phyloP scores from a whole-genome alignment of 2,888 invertebrate genomes.

The Stegophylla sp. region DNA sequence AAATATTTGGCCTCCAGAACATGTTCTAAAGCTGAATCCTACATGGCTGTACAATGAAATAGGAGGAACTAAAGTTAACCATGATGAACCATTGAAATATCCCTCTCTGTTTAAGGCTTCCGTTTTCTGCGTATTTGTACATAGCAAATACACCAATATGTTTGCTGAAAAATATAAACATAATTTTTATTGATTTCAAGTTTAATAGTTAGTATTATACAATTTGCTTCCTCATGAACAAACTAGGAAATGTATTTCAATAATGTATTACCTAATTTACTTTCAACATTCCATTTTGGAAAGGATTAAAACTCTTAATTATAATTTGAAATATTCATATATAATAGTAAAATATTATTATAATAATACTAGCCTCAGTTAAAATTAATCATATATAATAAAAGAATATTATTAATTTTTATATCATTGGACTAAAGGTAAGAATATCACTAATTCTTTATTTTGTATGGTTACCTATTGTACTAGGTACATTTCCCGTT shows the following conservation, averaged over 20 bases:
- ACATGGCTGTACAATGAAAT: constrained; percentile 81
- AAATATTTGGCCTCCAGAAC: constrained; percentile 70
- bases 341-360: no score
- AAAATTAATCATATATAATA: no score
- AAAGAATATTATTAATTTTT: no score
- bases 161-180: constrained; percentile 36
- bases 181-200: neutral
- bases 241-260: neutral
- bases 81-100: constrained; percentile 83
- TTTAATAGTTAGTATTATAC: neutral
- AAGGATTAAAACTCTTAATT: no score
- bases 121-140: constrained; percentile 31
- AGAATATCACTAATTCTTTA: neutral
- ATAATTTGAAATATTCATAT: no score
- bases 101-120: constrained; percentile 70
- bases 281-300: no score
- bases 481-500: no score
- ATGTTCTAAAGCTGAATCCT: constrained; percentile 82
- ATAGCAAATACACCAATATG: constrained; percentile 43
- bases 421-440: no score
- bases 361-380: no score
- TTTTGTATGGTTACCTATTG: no score
- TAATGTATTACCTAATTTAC: neutral
- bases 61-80: constrained; percentile 75
- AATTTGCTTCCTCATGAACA: neutral